These are phyloP conservation scores for Protobothrops flavoviridis DNA, from an alignment of 2,113 vertebrate genomes.

Conservation along the genomic window DNA sequence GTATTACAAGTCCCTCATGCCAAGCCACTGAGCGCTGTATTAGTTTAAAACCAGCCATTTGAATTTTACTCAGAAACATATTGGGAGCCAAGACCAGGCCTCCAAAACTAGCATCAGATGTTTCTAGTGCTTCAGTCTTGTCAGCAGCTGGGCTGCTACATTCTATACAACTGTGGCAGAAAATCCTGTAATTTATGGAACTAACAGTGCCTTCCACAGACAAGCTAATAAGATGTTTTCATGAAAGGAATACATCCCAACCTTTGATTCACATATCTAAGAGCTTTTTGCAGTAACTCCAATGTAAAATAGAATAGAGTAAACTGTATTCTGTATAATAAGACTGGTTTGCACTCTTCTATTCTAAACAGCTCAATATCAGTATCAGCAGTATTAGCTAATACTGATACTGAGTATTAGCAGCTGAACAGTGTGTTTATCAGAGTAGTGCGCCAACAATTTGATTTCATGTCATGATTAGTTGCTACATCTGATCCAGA, in stretches of 20 bases:
- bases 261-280: constrained; percentile 63
- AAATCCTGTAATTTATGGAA: constrained; percentile 65
- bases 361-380: neutral
- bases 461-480: neutral
- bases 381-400: neutral
- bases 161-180: constrained; percentile 19
- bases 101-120: neutral
- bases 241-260: constrained; percentile 51
- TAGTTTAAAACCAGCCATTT: neutral
- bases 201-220: constrained; percentile 64
- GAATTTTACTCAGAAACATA: neutral
- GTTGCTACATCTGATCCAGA: neutral
- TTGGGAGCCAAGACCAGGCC: neutral
- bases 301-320: constrained; percentile 57
- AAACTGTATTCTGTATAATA: constrained; percentile 34
- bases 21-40: neutral
- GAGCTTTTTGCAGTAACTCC: constrained; percentile 51
- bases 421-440: neutral
- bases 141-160: neutral
- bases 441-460: neutral
- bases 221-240: constrained; percentile 51
- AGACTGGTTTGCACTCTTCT: neutral
- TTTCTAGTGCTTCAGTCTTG: neutral
- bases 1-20: neutral
- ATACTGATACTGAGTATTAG: neutral